phyloP scores from a whole-genome alignment of 1,140 invertebrate species.

The Cyphomyrmex costatus region DNA sequence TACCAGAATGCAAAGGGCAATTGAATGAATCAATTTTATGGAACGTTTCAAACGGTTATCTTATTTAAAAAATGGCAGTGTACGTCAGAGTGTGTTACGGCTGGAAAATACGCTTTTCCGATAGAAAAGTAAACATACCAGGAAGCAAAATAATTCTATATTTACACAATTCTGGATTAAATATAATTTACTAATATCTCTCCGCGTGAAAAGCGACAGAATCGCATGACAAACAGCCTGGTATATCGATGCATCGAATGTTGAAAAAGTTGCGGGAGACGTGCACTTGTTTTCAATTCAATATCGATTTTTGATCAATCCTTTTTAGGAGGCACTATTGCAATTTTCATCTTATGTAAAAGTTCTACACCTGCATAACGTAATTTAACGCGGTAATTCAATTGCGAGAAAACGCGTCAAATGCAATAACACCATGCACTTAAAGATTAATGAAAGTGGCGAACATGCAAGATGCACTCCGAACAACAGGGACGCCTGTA shows the following conservation, averaged over 20 bases:
- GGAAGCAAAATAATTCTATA: slow-evolving; percentile 4
- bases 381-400: slow-evolving; percentile 17
- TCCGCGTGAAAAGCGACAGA: neutral
- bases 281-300: neutral
- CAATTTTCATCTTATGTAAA: slow-evolving; percentile 33
- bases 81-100: neutral
- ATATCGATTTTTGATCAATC: slow-evolving; percentile 36
- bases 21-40: neutral
- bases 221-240: neutral
- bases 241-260: neutral
- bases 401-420: slow-evolving; percentile 19
- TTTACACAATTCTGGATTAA: slow-evolving; percentile 8
- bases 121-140: neutral
- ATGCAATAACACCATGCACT: slow-evolving; percentile 37
- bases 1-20: neutral
- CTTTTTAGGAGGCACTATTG: neutral
- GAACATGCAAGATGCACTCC: neutral
- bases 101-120: slow-evolving; percentile 14
- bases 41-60: neutral
- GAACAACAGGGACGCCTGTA: neutral
- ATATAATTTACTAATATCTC: slow-evolving; percentile 14
- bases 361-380: slow-evolving; percentile 1
- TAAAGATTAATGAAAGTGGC: slow-evolving; percentile 46
- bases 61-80: neutral
- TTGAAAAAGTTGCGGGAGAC: no score